Percentiles rank a stretch among this genome's conserved stretches.
phyloP scores from a whole-genome alignment of 1,140 invertebrate genomes.

The Neotoxoptera formosana region DNA sequence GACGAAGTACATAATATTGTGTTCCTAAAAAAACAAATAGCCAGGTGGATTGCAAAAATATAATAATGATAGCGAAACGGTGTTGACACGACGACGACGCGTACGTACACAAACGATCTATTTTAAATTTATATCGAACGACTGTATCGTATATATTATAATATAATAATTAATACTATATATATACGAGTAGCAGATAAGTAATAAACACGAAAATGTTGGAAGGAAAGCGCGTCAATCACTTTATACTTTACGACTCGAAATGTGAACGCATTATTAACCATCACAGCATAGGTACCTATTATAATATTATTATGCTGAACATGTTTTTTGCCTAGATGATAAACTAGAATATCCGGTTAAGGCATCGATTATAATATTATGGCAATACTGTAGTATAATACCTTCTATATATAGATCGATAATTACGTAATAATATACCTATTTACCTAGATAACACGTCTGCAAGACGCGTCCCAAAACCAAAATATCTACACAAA shows the following conservation, averaged over 20 bases:
- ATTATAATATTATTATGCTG: too few relatives aligned
- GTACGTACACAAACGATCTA: too few relatives aligned
- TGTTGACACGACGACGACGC: neutral
- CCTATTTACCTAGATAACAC: too few relatives aligned
- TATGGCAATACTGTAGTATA: neutral
- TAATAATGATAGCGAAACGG: neutral
- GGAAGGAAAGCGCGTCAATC: neutral
- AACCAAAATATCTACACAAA: too few relatives aligned
- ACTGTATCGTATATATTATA: neutral
- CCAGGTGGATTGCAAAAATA: too few relatives aligned
- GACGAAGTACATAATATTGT: constrained; percentile 71
- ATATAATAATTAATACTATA: too few relatives aligned
- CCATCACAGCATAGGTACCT: neutral
- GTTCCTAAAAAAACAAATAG: neutral
- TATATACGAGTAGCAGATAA: too few relatives aligned
- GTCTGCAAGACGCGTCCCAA: too few relatives aligned
- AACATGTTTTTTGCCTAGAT: neutral
- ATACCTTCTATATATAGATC: neutral
- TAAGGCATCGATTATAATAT: neutral
- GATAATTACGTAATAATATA: too few relatives aligned
- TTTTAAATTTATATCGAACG: neutral
- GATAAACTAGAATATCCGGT: neutral
- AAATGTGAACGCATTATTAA: neutral
- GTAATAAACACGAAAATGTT: too few relatives aligned
- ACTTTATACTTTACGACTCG: neutral